These are phyloP conservation scores for Podarcis siculus DNA, from an alignment of 2,797 vertebrate species.

Conservation along the genomic window DNA sequence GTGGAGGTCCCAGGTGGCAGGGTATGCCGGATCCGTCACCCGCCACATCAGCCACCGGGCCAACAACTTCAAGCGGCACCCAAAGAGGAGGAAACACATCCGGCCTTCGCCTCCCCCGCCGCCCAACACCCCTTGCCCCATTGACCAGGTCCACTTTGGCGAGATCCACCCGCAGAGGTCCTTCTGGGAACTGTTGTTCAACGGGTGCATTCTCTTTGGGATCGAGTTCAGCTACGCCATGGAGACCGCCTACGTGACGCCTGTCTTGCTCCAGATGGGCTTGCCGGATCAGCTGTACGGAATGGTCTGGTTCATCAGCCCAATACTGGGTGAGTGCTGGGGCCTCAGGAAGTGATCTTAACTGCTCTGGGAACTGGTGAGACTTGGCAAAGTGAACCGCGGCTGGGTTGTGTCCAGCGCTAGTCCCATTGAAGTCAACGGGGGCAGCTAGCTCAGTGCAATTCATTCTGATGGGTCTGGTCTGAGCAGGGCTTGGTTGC, in stretches of 20 bases:
- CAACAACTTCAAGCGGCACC: slow-evolving; percentile 98
- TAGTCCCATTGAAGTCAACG: too few species aligned
- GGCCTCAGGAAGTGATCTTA: background rate
- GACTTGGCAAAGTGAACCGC: background rate
- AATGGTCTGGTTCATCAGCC: slow-evolving; percentile 98
- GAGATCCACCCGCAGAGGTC: slow-evolving; percentile 90
- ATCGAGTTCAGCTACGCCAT: slow-evolving; percentile 99
- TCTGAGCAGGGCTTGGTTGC: too few species aligned
- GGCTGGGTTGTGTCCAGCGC: too few species aligned
- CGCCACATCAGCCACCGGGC: slow-evolving; percentile 94
- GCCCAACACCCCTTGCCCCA: slow-evolving; percentile 93
- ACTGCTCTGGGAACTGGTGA: background rate
- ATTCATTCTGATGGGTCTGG: too few species aligned
- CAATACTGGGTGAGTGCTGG: slow-evolving; percentile 87
- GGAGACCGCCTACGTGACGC: slow-evolving; percentile 98
- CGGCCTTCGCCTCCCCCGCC: slow-evolving; percentile 93
- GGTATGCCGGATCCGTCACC: slow-evolving; percentile 85
- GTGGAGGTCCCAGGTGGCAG: slow-evolving; percentile 79
- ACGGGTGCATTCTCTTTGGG: slow-evolving; percentile 94
- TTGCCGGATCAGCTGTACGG: slow-evolving; percentile 96
- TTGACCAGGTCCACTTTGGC: slow-evolving; percentile 89
- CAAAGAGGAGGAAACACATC: slow-evolving; percentile 90
- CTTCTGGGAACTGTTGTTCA: slow-evolving; percentile 91
- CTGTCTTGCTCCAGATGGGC: slow-evolving; percentile 96
- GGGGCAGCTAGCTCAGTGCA: too few species aligned